A percentile compares a stretch with the other conserved stretches of the same genome.
Evolutionary conservation across 2,797 vertebrate species (phyloP).

Genomic region (Oryzias sinensis): DNA sequence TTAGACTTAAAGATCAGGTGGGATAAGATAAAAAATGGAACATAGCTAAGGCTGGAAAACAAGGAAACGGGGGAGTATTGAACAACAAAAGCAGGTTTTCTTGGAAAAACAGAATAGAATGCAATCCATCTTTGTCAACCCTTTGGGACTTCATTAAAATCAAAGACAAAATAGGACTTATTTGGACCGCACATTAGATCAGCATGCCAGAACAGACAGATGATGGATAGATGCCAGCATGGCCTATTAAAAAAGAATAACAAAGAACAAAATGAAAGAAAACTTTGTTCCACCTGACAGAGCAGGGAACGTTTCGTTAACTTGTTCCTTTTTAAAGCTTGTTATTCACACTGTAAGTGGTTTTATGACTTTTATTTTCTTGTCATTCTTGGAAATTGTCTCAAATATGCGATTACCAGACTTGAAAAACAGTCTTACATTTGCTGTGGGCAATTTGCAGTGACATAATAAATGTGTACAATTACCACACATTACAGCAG

Average conservation of each 20-base stretch:
- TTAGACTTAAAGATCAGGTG: conserved; percentile 12
- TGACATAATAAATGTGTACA: conserved; percentile 18
- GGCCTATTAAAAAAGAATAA: not conserved
- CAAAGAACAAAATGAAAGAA: too few relatives aligned
- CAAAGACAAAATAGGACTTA: conserved; percentile 36
- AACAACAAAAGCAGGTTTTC: conserved; percentile 15
- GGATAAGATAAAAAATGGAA: conserved; percentile 18
- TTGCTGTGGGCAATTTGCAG: conserved; percentile 32
- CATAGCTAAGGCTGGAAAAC: conserved; percentile 13
- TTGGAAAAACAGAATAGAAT: conserved; percentile 34
- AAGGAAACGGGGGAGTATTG: conserved; percentile 19
- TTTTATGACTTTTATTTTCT: conserved; percentile 7
- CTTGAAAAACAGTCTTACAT: conserved; percentile 21
- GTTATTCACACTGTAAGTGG: conserved; percentile 9
- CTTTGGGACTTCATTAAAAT: conserved; percentile 55
- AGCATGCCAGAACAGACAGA: conserved; percentile 14
- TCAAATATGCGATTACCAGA: conserved; percentile 15
- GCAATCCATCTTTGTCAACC: conserved; percentile 39
- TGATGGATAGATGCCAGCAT: conserved; percentile 11
- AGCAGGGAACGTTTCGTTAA: conserved; percentile 13
- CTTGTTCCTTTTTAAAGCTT: conserved; percentile 9
- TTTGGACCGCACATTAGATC: conserved; percentile 35
- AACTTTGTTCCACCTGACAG: conserved; percentile 2
- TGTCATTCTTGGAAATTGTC: conserved; percentile 5
- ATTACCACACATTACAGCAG: conserved; percentile 37